Evolutionary conservation across 2,888 invertebrate genomes (phyloP).

Genomic region (Phengaris alcon): DNA sequence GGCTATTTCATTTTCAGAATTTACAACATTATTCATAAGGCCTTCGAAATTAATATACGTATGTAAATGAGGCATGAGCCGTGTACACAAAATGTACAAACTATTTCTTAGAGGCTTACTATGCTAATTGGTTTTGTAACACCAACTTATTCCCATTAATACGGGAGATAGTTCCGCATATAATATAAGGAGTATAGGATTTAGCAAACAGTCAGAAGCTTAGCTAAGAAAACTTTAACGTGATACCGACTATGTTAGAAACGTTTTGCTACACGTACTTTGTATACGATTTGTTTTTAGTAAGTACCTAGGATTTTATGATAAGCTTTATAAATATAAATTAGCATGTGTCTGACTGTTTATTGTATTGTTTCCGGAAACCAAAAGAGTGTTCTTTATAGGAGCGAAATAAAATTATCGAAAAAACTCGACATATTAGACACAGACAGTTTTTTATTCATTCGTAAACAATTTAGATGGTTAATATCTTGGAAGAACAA

Average conservation of each 20-base stretch:
- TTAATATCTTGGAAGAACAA: too few species aligned
- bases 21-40: slow-evolving; percentile 1
- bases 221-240: slow-evolving; percentile 5
- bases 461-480: too few species aligned
- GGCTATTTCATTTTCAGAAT: not conserved
- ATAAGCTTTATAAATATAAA: too few species aligned
- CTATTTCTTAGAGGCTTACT: slow-evolving; percentile 32
- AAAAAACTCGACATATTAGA: too few species aligned
- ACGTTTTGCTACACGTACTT: not conserved
- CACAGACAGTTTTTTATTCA: too few species aligned
- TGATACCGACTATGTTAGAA: not conserved
- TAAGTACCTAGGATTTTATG: too few species aligned
- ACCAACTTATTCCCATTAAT: slow-evolving; percentile 45
- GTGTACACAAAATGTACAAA: slow-evolving; percentile 32
- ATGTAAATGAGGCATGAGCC: slow-evolving; percentile 26
- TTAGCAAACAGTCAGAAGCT: slow-evolving; percentile 7
- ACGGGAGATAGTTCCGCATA: slow-evolving; percentile 33
- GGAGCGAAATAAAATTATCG: too few species aligned
- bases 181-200: not conserved
- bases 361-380: too few species aligned
- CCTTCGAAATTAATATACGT: slow-evolving; percentile 19
- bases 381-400: too few species aligned
- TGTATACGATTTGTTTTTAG: not conserved
- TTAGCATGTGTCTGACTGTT: too few species aligned
- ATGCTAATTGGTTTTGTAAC: slow-evolving; percentile 37